These are phyloP conservation scores for Zonitis immaculata DNA, from an alignment of 2,888 invertebrate genomes.

Conservation along the genomic window DNA sequence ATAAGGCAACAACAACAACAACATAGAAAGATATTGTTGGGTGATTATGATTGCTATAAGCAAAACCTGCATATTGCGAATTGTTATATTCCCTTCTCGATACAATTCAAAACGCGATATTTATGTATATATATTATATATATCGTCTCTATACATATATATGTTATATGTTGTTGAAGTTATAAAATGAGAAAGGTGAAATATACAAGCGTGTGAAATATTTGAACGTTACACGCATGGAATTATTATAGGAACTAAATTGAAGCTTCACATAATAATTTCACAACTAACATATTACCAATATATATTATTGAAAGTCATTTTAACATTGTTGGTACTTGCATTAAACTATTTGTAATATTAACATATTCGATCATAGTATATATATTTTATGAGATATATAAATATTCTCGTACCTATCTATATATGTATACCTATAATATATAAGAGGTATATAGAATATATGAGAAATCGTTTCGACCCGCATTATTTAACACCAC, in stretches of 20 bases:
- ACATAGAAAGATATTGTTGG: constrained; percentile 8
- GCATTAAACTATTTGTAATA: constrained; percentile 10
- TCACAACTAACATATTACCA: constrained; percentile 23
- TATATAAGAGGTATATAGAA: too few species aligned
- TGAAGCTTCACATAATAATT: constrained; percentile 26
- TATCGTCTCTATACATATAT: too few species aligned
- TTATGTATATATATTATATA: too few species aligned
- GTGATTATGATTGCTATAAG: constrained; percentile 22
- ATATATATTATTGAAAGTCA: constrained; percentile 26
- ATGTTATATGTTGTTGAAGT: constrained; percentile 21
- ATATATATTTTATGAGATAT: too few species aligned
- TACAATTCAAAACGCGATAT: constrained; percentile 22
- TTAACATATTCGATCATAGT: constrained; percentile 12
- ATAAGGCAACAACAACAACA: too few species aligned
- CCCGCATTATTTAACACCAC: neutral
- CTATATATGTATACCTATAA: too few species aligned
- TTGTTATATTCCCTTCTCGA: constrained; percentile 14
- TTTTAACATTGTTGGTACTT: constrained; percentile 9
- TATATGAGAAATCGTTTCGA: neutral
- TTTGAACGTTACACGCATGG: constrained; percentile 24
- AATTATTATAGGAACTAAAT: constrained; percentile 25
- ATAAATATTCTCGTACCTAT: too few species aligned
- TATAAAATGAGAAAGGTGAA: constrained; percentile 23
- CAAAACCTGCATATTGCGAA: constrained; percentile 11
- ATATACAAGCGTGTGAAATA: constrained; percentile 25